Evolutionary conservation across 2,797 vertebrate genomes (phyloP), one percentile per base, ranked within the genome.

Genomic region (Babyrousa celebensis): DNA sequence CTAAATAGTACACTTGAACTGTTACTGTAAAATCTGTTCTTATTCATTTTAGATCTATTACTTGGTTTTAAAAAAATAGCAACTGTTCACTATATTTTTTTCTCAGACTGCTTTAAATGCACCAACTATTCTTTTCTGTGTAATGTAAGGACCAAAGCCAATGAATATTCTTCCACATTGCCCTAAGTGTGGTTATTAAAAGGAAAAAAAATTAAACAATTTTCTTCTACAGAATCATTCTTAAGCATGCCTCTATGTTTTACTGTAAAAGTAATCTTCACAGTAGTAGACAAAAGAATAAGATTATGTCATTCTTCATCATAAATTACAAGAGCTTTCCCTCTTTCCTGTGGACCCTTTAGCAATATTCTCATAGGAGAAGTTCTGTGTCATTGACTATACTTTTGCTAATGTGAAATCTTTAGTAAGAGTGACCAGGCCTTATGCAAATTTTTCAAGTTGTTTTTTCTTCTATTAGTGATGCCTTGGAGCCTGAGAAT

Each of bases 31-130:
- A 92, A 85, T 85, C 10, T 83, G 21, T 85, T 79, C 54, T 18
- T 85, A 79, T 12, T 94, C 17, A 65, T 83, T 96, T 82, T 83
- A 94, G 6, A 60, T 58, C 10, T 77, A 78, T 85, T 84, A 84
- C 48, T 87, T 80, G 25, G n/a, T 85, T 71, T 78, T 21, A 58
- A 88, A 93, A 83, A 83, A 92, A 52, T 77, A 58, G 12, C 0
- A 16, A 65, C 68, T 89, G 5, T 25, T 62, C 29, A 68, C 71
- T 80, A 62, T 54, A 63, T 15, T 95, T 80, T 80, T 52, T 56
- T 65, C 29, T 62, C 14, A 43, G 88, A 32, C 11, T 74, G 8
- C n/a, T 93, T 85, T 89, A 91, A 95, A 56, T 84, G 7, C 1
- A 86, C 7, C 18, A 92, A 18, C 1, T 20, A 27, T 93, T 72